Conservation (phyloP, 2,113 vertebrate species). For the Ceratotherium simum region DNA sequence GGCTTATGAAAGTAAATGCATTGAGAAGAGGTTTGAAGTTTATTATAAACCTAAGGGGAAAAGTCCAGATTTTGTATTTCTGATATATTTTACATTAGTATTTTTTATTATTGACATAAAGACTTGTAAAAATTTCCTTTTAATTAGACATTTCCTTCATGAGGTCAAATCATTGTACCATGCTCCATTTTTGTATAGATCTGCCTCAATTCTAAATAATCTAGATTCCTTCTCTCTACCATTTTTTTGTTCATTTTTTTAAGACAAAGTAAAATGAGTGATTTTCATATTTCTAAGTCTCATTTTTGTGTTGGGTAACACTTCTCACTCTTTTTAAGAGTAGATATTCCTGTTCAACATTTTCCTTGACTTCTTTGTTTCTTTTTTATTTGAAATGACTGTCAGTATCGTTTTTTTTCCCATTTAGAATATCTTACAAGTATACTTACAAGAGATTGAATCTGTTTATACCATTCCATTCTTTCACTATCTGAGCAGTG, state of each 20-base stretch:
- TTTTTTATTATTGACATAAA: neutral
- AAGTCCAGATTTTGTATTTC: neutral
- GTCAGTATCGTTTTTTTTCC: neutral
- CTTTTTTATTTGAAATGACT: neutral
- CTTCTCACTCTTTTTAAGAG: neutral
- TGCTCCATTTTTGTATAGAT: neutral
- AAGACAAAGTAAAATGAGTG: neutral
- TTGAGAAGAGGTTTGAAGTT: no score
- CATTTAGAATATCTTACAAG: neutral
- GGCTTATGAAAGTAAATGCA: neutral
- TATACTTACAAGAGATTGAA: neutral
- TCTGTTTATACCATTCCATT: neutral
- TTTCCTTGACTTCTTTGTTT: neutral
- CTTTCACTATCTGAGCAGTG: neutral
- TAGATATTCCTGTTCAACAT: neutral
- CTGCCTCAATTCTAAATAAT: neutral
- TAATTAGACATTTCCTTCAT: neutral
- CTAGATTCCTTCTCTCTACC: neutral
- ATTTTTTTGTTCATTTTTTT: neutral
- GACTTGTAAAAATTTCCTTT: neutral
- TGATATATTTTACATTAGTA: neutral
- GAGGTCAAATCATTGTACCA: neutral
- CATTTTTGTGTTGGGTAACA: neutral
- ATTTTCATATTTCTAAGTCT: neutral
- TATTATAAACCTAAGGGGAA: neutral